Percentiles rank a stretch among this genome's conserved stretches.
phyloP scores from a whole-genome alignment of 1,140 invertebrate genomes.

The Polypedilum vanderplanki region DNA sequence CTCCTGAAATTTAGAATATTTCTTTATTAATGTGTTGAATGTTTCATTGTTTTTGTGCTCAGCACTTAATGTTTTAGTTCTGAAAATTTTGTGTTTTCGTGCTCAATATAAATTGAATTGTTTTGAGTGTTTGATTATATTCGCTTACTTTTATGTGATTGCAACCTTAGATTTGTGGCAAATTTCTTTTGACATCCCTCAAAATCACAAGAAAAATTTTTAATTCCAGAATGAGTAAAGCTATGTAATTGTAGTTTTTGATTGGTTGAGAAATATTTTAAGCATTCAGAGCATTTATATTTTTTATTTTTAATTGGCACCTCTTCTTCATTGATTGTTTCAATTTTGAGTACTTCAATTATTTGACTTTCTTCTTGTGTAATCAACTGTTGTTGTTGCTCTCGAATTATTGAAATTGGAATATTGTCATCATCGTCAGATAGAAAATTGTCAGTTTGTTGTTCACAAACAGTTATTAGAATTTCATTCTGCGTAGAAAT shows the following conservation, averaged over 20 bases:
- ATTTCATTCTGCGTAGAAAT: no score
- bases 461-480: no score
- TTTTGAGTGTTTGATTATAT: neutral
- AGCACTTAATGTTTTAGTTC: no score
- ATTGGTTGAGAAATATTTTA: slow-evolving; percentile 29
- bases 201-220: slow-evolving; percentile 22
- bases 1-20: slow-evolving; percentile 29
- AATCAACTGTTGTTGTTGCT: neutral
- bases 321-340: neutral
- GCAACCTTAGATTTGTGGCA: neutral
- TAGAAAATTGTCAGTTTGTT: no score
- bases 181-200: neutral
- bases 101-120: no score
- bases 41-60: neutral
- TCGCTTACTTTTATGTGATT: slow-evolving; percentile 24
- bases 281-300: slow-evolving; percentile 22
- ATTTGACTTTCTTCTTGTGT: no score
- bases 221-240: slow-evolving; percentile 28
- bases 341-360: neutral
- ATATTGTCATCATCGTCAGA: neutral
- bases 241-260: slow-evolving; percentile 26
- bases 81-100: no score
- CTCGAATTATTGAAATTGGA: neutral
- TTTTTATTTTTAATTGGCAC: neutral
- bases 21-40: neutral